A percentile compares a stretch with the other conserved stretches of the same genome.
phyloP scores from a whole-genome alignment of 2,113 vertebrate genomes.

The Thamnaconus septentrionalis region DNA sequence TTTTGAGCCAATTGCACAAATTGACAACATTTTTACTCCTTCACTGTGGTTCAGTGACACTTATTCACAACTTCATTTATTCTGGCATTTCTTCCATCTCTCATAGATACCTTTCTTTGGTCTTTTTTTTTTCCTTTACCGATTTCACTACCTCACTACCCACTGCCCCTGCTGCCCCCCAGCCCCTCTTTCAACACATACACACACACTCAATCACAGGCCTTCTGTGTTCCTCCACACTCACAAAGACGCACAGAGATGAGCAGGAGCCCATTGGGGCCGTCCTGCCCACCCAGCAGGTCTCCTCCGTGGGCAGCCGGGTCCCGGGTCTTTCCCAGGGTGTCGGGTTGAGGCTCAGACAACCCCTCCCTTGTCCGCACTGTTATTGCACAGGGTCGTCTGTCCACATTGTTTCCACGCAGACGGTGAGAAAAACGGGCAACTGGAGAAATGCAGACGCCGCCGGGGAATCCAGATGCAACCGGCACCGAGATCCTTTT shows the following conservation, averaged over 20 bases:
- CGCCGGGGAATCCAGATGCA: slow-evolving; percentile 40
- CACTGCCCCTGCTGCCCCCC: neutral
- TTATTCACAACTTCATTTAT: neutral
- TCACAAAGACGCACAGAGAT: slow-evolving; percentile 51
- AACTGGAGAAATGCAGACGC: slow-evolving; percentile 41
- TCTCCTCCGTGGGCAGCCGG: slow-evolving; percentile 36
- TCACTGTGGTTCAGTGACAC: neutral
- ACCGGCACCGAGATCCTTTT: slow-evolving; percentile 46
- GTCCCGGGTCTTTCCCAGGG: slow-evolving; percentile 72
- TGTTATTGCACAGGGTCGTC: slow-evolving; percentile 72
- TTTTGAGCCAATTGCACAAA: no score
- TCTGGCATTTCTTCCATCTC: slow-evolving; percentile 3
- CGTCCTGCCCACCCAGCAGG: slow-evolving; percentile 50
- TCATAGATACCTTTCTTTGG: slow-evolving; percentile 27
- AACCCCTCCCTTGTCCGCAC: slow-evolving; percentile 51
- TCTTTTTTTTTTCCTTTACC: slow-evolving; percentile 1
- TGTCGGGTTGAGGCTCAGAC: slow-evolving; percentile 67
- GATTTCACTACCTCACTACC: no score
- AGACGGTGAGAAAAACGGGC: slow-evolving; percentile 49
- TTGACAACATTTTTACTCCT: no score
- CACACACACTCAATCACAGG: neutral
- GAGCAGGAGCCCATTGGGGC: slow-evolving; percentile 14
- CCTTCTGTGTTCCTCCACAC: neutral
- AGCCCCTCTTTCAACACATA: neutral
- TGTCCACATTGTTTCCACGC: slow-evolving; percentile 61